Evolutionary conservation across 2,888 invertebrate species (phyloP).

Genomic region (Maniola hyperantus): DNA sequence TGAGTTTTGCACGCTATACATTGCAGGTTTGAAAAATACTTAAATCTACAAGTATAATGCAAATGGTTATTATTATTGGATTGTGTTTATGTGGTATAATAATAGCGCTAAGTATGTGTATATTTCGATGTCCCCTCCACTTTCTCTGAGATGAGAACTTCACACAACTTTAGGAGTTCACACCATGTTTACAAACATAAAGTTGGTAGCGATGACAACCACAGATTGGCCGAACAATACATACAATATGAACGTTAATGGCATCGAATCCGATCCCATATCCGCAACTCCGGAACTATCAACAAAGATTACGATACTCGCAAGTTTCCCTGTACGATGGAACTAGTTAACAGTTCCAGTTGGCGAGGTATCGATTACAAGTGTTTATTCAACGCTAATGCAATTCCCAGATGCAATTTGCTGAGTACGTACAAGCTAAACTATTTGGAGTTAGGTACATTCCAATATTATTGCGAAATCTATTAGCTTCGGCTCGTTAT

Average conservation of each 20-base stretch:
- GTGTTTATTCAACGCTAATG: conserved; percentile 21
- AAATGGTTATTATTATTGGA: no score
- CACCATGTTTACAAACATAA: neutral
- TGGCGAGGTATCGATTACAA: conserved; percentile 14
- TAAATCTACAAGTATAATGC: no score
- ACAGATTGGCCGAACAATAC: neutral
- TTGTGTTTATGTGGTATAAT: no score
- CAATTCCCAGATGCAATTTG: conserved; percentile 17
- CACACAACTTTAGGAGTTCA: neutral
- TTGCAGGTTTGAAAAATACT: no score
- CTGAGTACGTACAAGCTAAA: conserved; percentile 17
- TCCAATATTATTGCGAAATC: conserved; percentile 9
- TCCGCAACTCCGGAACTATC: neutral
- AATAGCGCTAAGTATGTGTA: no score
- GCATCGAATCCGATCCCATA: neutral
- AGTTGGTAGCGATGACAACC: neutral
- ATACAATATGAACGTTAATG: neutral
- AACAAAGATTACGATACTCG: conserved; percentile 1
- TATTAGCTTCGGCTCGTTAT: neutral
- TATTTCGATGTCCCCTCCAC: no score
- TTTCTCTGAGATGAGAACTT: neutral
- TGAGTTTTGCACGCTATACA: no score
- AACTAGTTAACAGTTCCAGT: conserved; percentile 28
- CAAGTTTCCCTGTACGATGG: conserved; percentile 23
- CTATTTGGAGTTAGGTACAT: conserved; percentile 3